Conservation (phyloP, 2,888 invertebrate genomes). For the Chesias legatella region DNA sequence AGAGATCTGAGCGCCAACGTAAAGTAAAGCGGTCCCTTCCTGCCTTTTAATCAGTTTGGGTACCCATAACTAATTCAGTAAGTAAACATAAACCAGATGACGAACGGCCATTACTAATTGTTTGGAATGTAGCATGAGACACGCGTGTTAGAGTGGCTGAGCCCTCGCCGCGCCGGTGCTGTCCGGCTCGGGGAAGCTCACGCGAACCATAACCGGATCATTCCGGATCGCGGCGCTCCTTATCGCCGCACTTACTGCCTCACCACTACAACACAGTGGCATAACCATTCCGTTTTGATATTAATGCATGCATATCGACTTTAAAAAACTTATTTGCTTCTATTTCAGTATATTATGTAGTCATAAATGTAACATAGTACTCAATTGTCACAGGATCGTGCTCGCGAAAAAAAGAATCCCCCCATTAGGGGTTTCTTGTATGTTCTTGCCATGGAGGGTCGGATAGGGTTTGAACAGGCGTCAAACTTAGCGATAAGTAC, state of each 20-base stretch:
- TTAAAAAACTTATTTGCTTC: too few relatives aligned
- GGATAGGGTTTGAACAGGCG: too few relatives aligned
- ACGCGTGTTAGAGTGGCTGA: slow-evolving; percentile 38
- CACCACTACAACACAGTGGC: slow-evolving; percentile 16
- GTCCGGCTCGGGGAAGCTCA: slow-evolving; percentile 58
- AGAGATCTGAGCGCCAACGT: too few relatives aligned
- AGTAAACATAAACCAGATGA: slow-evolving; percentile 27
- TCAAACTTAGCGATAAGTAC: too few relatives aligned
- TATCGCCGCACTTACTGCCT: slow-evolving; percentile 36
- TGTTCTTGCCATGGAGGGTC: too few relatives aligned
- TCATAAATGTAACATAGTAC: too few relatives aligned
- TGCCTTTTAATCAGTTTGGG: background rate
- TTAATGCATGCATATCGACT: slow-evolving; percentile 3
- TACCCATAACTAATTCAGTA: slow-evolving; percentile 14
- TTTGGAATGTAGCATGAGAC: slow-evolving; percentile 58
- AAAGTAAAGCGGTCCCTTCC: too few relatives aligned
- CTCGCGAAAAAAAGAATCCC: too few relatives aligned
- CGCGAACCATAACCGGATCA: slow-evolving; percentile 53
- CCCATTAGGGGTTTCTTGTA: too few relatives aligned
- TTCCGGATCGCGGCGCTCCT: slow-evolving; percentile 40
- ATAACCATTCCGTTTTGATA: slow-evolving; percentile 19
- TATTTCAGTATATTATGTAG: too few relatives aligned
- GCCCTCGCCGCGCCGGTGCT: slow-evolving; percentile 44
- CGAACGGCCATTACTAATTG: slow-evolving; percentile 55
- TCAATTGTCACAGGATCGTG: too few relatives aligned